Base-by-base conservation (phyloP, 1,140 invertebrate genomes). In the Chlorops oryzae region DNA sequence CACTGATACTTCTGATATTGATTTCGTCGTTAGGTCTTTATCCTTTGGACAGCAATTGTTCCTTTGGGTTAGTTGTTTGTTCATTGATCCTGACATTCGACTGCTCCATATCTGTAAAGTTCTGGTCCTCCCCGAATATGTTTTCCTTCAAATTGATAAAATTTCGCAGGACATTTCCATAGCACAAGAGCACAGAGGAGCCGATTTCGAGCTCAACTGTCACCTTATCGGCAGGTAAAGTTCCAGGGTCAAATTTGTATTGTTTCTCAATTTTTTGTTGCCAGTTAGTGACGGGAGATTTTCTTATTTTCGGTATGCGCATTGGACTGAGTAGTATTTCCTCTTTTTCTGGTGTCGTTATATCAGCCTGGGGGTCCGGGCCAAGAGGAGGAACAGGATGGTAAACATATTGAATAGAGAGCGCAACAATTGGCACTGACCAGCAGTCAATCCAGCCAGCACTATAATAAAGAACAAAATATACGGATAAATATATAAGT, bases 71-170 rank as follows among this genome's bases (percentile, higher is more conserved):
- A 0, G 51, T 44, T 9, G 45, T 27, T 59, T 25, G 63, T 56
- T 22, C 63, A 54, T 47, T 73, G 50, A 58, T 37, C 47, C 66
- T 66, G 2, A 70, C 57, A 64, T 72, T 72, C 3, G 67, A 70
- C 54, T 84, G 82, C 58, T 90, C 85, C 88, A 94, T 94, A 59
- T 96, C 92, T 0, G 90, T 92, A 63, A 96, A 96, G 6, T 78
- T 81, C 74, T 96, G 92, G 77, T 94, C 87, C 72, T 95, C 92
- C 0, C 95, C 95, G 73, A 98, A 92, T 51, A 97, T 91, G 65
- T 97, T 97, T 75, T 98, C 94, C 72, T 95, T 90, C 2, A 96
- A 78, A 75, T 91, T 85, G 49, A 96, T 83, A 58, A 96, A 86
- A 66, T 90, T 87, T 35, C 87, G 83, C 5, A 98, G 77, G 3